These are phyloP conservation scores for Porphyrio hochstetteri DNA, from an alignment of 2,113 vertebrate genomes.

Conservation along the genomic window DNA sequence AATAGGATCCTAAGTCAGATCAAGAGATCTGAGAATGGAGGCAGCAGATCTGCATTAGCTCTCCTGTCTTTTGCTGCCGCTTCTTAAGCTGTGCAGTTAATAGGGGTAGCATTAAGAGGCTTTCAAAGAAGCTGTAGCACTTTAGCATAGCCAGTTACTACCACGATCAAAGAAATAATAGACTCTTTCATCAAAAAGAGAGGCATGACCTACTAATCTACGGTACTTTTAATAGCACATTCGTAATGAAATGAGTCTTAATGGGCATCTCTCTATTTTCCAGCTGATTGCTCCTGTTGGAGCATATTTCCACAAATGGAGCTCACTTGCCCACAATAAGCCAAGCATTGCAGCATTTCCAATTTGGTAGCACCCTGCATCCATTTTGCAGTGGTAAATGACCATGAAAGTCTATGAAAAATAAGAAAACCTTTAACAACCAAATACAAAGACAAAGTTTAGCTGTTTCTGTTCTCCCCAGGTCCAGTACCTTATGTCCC, in stretches of 20 bases:
- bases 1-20: not conserved
- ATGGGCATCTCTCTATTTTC: slow-evolving; percentile 27
- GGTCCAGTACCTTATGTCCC: not conserved
- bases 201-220: slow-evolving; percentile 38
- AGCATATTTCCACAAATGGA: slow-evolving; percentile 1
- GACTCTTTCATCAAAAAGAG: slow-evolving; percentile 3
- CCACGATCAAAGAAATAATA: slow-evolving; percentile 35
- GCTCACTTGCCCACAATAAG: not conserved
- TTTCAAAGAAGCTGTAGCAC: not conserved
- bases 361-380: not conserved
- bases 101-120: not conserved
- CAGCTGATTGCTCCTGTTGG: slow-evolving; percentile 13
- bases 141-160: slow-evolving; percentile 16
- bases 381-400: not conserved
- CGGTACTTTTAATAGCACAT: slow-evolving; percentile 11
- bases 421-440: not conserved
- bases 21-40: not conserved
- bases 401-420: not conserved
- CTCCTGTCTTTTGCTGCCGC: not conserved
- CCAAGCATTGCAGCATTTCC: not conserved
- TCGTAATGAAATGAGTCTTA: slow-evolving; percentile 40
- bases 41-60: not conserved
- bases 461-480: not conserved
- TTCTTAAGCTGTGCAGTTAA: not conserved
- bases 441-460: not conserved